phyloP scores from a whole-genome alignment of 2,888 invertebrate genomes.

The Drosophila prostipennis region DNA sequence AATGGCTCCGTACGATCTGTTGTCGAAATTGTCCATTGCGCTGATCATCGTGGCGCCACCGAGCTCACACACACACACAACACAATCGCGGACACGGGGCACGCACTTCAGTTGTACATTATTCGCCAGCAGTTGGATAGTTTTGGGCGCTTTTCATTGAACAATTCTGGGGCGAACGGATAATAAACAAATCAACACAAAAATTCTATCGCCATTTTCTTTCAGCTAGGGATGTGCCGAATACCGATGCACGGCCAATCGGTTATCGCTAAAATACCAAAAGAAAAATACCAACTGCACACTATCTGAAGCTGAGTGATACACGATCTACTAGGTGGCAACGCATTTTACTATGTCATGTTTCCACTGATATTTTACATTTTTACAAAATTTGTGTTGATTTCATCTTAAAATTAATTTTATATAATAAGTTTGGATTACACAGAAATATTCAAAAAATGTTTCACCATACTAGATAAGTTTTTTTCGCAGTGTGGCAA shows the following conservation, averaged over 20 bases:
- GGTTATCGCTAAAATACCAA: neutral
- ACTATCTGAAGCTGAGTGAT: slow-evolving; percentile 5
- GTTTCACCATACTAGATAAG: too few species aligned
- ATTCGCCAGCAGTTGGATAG: slow-evolving; percentile 30
- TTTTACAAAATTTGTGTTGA: too few species aligned
- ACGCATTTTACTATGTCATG: neutral
- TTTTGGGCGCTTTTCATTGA: slow-evolving; percentile 66
- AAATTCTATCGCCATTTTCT: slow-evolving; percentile 66
- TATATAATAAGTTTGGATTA: too few species aligned
- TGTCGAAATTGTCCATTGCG: slow-evolving; percentile 83
- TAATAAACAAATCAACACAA: slow-evolving; percentile 54
- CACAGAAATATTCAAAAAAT: too few species aligned
- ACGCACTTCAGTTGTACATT: slow-evolving; percentile 62
- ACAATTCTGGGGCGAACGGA: slow-evolving; percentile 48
- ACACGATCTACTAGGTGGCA: neutral
- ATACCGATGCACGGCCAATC: slow-evolving; percentile 1
- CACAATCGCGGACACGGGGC: slow-evolving; percentile 45
- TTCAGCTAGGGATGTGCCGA: slow-evolving; percentile 26
- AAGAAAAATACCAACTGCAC: neutral
- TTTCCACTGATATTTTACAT: neutral
- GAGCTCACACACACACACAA: slow-evolving; percentile 16
- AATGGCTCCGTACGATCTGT: slow-evolving; percentile 83
- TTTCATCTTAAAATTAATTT: too few species aligned
- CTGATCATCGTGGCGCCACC: slow-evolving; percentile 79
- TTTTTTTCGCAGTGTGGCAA: neutral